Evolutionary conservation across 1,140 invertebrate species (phyloP).

Genomic region (Habropoda laboriosa): DNA sequence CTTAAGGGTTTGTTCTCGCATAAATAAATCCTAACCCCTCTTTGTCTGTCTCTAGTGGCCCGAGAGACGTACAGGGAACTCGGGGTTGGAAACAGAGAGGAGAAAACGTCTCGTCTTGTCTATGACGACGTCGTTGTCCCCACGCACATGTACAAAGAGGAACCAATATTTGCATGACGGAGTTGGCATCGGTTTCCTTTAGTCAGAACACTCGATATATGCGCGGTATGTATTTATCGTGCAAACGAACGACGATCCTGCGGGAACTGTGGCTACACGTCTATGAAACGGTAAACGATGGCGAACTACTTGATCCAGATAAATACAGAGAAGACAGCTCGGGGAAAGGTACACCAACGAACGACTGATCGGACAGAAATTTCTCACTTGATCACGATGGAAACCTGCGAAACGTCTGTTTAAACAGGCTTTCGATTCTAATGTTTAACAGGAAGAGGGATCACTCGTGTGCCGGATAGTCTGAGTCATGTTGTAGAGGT

Average conservation of each 20-base stretch:
- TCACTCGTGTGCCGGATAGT: too few relatives aligned
- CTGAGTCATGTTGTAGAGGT: too few relatives aligned
- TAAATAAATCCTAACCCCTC: slow-evolving; percentile 5
- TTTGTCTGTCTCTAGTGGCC: neutral
- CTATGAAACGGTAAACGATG: slow-evolving; percentile 44
- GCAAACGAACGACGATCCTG: slow-evolving; percentile 55
- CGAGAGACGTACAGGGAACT: neutral
- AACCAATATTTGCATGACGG: slow-evolving; percentile 60
- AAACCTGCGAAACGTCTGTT: neutral
- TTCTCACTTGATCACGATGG: slow-evolving; percentile 10
- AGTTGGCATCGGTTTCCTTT: slow-evolving; percentile 62
- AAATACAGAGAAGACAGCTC: slow-evolving; percentile 37
- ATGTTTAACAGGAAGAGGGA: too few relatives aligned
- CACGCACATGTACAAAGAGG: slow-evolving; percentile 53
- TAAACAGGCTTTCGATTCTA: neutral
- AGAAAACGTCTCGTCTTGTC: too few relatives aligned
- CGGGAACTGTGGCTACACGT: slow-evolving; percentile 34
- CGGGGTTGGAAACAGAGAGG: neutral
- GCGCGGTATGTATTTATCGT: slow-evolving; percentile 62
- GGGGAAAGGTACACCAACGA: slow-evolving; percentile 31
- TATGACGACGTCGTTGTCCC: neutral
- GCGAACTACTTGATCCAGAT: slow-evolving; percentile 56
- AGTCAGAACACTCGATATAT: slow-evolving; percentile 45
- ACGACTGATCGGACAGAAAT: slow-evolving; percentile 27
- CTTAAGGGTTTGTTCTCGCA: slow-evolving; percentile 14